A percentile compares a stretch with the other conserved stretches of the same genome.
Conservation (phyloP, 2,888 invertebrate species). For the Rhingia rostrata region DNA sequence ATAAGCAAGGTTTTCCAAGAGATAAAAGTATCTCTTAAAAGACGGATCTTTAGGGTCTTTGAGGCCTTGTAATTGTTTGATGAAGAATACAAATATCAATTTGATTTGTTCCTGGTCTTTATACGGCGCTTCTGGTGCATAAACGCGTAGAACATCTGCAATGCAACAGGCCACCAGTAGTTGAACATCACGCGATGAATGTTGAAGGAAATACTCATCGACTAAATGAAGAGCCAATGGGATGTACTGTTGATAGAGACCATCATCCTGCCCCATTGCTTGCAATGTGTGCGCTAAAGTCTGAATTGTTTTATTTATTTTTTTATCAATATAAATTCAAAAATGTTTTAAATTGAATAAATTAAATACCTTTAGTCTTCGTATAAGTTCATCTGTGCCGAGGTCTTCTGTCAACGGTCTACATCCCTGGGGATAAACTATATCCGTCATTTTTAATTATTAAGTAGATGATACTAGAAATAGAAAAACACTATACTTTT, state of each 20-base stretch:
- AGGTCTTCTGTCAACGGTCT: conserved; percentile 97
- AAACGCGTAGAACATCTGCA: conserved; percentile 97
- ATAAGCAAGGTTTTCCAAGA: conserved; percentile 97
- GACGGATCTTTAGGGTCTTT: conserved; percentile 98
- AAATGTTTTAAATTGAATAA: background rate
- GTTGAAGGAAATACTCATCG: conserved; percentile 95
- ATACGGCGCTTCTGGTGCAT: conserved; percentile 98
- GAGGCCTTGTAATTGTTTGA: conserved; percentile 95
- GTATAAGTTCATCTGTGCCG: conserved; percentile 96
- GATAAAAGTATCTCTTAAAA: conserved; percentile 98
- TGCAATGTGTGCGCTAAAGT: conserved; percentile 96
- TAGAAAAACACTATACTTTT: too few species aligned
- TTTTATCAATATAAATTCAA: background rate
- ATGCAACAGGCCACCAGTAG: conserved; percentile 98
- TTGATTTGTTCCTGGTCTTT: conserved; percentile 97
- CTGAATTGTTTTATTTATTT: conserved; percentile 81
- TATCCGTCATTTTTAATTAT: conserved; percentile 87
- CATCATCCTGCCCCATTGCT: conserved; percentile 98
- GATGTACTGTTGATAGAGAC: conserved; percentile 95
- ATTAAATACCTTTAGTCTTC: conserved; percentile 92
- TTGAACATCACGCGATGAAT: conserved; percentile 95
- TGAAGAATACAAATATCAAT: conserved; percentile 95
- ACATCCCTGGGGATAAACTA: conserved; percentile 97
- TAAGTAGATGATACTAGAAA: too few species aligned
- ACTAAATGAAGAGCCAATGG: conserved; percentile 96